A percentile compares a stretch with the other conserved stretches of the same genome.
phyloP scores from a whole-genome alignment of 2,797 vertebrate species.

The Poeciliopsis paucimaculata region DNA sequence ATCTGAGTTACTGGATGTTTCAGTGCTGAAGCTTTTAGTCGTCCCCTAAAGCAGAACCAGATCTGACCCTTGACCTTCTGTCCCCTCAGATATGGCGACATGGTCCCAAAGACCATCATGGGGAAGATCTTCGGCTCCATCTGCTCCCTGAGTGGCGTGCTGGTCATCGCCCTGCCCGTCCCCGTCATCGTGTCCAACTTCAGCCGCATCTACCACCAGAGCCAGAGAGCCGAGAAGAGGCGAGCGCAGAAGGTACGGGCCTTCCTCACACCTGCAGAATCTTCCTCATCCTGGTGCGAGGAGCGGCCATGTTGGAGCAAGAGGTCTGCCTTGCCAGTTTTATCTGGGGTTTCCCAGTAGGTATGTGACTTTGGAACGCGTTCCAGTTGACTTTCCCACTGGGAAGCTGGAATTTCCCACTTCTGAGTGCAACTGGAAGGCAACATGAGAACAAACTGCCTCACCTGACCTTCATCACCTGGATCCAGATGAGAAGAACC shows the following conservation, averaged over 20 bases:
- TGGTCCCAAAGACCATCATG: slow-evolving; percentile 97
- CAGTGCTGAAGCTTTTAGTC: not conserved
- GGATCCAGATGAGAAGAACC: not conserved
- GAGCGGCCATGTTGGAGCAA: too few species aligned
- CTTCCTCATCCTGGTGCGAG: too few species aligned
- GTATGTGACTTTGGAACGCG: too few species aligned
- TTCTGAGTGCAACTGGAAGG: too few species aligned
- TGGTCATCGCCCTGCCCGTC: slow-evolving; percentile 95
- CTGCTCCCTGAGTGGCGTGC: slow-evolving; percentile 93
- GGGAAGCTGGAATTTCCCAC: too few species aligned
- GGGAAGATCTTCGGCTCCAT: slow-evolving; percentile 96
- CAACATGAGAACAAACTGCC: too few species aligned
- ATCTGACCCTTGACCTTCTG: not conserved
- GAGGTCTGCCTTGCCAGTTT: too few species aligned
- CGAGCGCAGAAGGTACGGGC: slow-evolving; percentile 89
- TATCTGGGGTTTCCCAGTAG: too few species aligned
- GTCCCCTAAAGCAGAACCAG: too few species aligned
- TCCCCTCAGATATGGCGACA: slow-evolving; percentile 89
- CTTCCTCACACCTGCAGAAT: too few species aligned
- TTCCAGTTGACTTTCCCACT: too few species aligned
- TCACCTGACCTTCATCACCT: too few species aligned
- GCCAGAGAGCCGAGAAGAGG: slow-evolving; percentile 93
- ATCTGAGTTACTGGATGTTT: not conserved
- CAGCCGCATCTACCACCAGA: slow-evolving; percentile 97
- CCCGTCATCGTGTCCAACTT: slow-evolving; percentile 98